Conservation (phyloP, 2,888 invertebrate genomes). For the Chloroclysta siterata region DNA sequence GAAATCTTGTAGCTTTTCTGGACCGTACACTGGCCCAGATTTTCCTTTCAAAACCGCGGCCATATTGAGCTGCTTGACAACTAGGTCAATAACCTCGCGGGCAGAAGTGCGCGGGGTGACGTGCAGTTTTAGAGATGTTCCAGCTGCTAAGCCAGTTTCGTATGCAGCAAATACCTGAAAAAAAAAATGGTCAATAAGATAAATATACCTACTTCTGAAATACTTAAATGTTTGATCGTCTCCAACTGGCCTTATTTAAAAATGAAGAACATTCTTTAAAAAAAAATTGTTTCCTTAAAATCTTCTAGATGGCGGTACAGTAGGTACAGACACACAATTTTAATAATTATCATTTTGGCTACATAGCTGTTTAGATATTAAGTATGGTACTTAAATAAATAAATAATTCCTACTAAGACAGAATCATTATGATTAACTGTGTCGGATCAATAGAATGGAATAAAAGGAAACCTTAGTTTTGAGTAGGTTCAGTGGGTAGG, state of each 20-base stretch:
- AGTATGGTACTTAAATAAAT: no score
- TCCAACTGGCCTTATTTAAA: not conserved
- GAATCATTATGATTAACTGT: no score
- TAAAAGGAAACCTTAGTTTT: no score
- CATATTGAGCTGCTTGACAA: conserved; percentile 98
- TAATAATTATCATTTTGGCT: no score
- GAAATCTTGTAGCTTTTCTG: conserved; percentile 93
- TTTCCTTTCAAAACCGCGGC: conserved; percentile 94
- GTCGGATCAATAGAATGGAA: no score
- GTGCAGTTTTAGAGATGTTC: conserved; percentile 96
- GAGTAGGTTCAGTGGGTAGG: no score
- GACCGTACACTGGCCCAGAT: conserved; percentile 93
- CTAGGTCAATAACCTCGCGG: conserved; percentile 97
- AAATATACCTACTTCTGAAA: not conserved
- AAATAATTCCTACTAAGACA: no score
- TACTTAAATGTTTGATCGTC: not conserved
- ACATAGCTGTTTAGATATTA: no score
- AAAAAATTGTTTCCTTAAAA: no score
- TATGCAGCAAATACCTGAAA: conserved; percentile 97
- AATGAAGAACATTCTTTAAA: no score
- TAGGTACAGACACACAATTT: no score
- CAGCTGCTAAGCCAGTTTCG: conserved; percentile 96
- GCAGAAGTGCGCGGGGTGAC: conserved; percentile 97
- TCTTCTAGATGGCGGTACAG: no score
- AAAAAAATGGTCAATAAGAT: not conserved